These are phyloP conservation scores for Alexandromys oeconomus DNA, from an alignment of 2,797 vertebrate species.

Conservation along the genomic window DNA sequence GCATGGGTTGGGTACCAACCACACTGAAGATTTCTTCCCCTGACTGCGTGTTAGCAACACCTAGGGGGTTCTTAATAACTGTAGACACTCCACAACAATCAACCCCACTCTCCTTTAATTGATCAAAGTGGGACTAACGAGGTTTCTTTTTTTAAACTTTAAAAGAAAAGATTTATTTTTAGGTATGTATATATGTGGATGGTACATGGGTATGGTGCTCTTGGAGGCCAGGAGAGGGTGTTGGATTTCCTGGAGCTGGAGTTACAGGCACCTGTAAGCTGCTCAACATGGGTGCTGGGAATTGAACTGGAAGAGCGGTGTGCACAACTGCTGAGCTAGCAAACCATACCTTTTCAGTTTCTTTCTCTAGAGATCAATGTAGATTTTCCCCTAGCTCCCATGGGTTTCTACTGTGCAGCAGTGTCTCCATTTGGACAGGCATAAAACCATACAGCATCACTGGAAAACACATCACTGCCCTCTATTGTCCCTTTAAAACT, in stretches of 20 bases:
- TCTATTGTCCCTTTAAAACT: neutral
- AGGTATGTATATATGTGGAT: neutral
- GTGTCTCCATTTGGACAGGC: neutral
- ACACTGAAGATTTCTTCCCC: neutral
- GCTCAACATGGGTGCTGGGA: neutral
- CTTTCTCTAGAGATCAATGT: neutral
- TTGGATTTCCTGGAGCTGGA: neutral
- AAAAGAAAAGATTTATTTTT: neutral
- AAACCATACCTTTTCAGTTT: neutral
- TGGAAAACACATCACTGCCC: neutral
- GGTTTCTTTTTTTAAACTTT: neutral
- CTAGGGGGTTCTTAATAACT: neutral
- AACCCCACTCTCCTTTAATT: slow-evolving; percentile 3
- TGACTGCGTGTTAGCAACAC: neutral
- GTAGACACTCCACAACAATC: neutral
- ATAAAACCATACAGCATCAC: neutral
- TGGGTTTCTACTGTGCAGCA: neutral
- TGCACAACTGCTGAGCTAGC: neutral
- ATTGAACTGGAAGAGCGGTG: neutral
- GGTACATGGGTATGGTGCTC: neutral
- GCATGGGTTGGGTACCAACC: neutral
- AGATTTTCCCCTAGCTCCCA: neutral
- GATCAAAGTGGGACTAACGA: neutral
- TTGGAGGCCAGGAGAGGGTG: neutral
- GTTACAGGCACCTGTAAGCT: neutral